These are phyloP conservation scores for Pogonocichla stellata DNA, from an alignment of 2,113 vertebrate genomes.

Conservation along the genomic window DNA sequence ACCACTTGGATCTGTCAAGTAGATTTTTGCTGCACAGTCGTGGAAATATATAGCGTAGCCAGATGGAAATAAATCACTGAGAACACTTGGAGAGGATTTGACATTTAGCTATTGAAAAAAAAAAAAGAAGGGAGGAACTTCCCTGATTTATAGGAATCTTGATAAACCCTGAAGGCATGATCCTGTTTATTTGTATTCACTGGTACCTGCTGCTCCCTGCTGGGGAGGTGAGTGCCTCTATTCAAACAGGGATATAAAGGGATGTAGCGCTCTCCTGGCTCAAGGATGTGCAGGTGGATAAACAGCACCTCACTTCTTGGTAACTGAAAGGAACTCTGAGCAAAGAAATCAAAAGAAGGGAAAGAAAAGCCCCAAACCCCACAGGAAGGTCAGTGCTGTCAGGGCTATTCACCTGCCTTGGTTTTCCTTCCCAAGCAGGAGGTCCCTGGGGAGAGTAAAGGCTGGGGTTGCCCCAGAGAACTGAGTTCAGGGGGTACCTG, in stretches of 20 bases:
- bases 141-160: background rate
- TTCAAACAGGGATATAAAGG: background rate
- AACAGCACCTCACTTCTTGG: rapidly evolving
- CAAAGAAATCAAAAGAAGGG: background rate
- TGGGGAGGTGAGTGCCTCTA: background rate
- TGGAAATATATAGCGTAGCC: slow-evolving; percentile 4
- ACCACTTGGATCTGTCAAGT: slow-evolving; percentile 41
- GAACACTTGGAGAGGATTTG: slow-evolving; percentile 6
- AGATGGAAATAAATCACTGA: slow-evolving; percentile 36
- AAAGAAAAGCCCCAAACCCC: background rate
- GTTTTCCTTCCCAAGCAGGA: background rate
- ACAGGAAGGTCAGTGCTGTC: background rate
- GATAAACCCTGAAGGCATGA: background rate
- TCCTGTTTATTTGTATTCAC: background rate
- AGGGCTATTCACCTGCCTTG: background rate
- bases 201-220: background rate
- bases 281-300: background rate
- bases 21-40: background rate
- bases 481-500: background rate
- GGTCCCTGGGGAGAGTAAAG: background rate
- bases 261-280: rapidly evolving
- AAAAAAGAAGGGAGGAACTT: background rate
- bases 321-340: background rate
- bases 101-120: background rate
- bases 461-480: background rate